Evolutionary conservation across 1,140 invertebrate species (phyloP), one percentile per base, ranked within the genome.

Genomic region (Bombus huntii): DNA sequence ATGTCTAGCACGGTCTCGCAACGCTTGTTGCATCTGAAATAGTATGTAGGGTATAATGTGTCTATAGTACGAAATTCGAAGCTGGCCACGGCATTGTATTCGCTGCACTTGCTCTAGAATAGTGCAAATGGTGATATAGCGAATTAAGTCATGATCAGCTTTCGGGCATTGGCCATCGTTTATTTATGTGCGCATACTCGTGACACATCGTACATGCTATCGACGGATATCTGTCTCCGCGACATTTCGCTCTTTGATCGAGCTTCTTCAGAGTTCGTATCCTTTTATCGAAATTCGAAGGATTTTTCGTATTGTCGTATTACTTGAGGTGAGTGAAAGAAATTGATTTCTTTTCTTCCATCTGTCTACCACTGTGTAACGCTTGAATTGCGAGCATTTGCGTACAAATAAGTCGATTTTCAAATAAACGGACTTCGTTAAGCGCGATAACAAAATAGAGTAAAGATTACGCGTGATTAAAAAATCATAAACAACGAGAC

Each of bases 111-210:
- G 77, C 25, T 85, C 77, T 80, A 85, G 68, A 85, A 85, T 85
- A 85, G 83, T 42, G 66, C n/a, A 34, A 72, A 72, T 53, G 3
- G 57, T 28, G 57, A 85, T 84, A 72, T 73, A 85, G 39, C 12
- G 42, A 28, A 34, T 62, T 31, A 85, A 85, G 79, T 75, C 71
- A 85, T 70, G 84, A 81, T 81, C 78, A 84, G 53, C 34, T 59
- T 68, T 81, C 84, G 84, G 59, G 42, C 84, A 81, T 85, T 81
- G 84, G 78, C 79, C 78, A 81, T 85, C 79, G 78, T 68, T 84
- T 84, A 78, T 65, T 84, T 78, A 71, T 47, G 59, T 1, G 25
- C 71, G 25, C 31, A n/a, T 78, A 28, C 22, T 84, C 65, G 66
- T 37, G 62, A 70, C 57, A 78, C 76, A 34, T 66, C 39, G 81